Evolutionary conservation across 2,797 vertebrate genomes (phyloP), one percentile per base, ranked within the genome.

Genomic region (Argyrosomus regius): DNA sequence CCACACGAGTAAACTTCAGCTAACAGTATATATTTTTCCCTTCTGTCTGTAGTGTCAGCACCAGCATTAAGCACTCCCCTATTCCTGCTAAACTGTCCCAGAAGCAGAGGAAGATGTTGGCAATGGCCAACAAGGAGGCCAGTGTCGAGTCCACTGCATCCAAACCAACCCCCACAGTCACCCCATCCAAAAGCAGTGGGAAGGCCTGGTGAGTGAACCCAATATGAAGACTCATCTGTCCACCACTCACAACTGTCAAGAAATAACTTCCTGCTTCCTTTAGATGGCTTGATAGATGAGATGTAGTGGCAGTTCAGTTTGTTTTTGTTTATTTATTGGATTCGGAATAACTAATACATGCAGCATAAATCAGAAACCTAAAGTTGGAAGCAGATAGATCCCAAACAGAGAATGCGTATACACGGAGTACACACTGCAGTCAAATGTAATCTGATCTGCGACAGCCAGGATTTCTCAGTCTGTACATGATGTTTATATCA

Each of bases 41-140:
- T 57, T 35, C 45, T 77, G 50, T n/a, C 63, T 41, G n/a, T 81
- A 91, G 91, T 77, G 83, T 83, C 68, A 77, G 75, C 50, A 72
- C 87, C 80, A 83, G 66, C 84, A 85, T 78, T 81, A 99, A 96
- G 91, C 87, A 94, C 70, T 80, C 86, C 62, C 89, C 94, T 72
- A 92, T 93, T 93, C 94, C 96, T 56, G 89, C 92, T 78, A 99
- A 97, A 84, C 95, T 99, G 86, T 99, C 98, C 90, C 98, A 99
- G 95, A 99, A 98, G 92, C 98, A 99, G 93, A 96, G 98, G 89
- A 99, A 98, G 93, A 96, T 99, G 96, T 96, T 99, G 86, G 96
- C 97, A 63, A 87, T 97, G 96, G 96, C 96, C 78, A 95, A 85
- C 81, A 98, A 96, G 92, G 98, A 99, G 77, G 92, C 91, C 58